Conservation (phyloP, 2,113 vertebrate species). For the Stictonetta naevosa region DNA sequence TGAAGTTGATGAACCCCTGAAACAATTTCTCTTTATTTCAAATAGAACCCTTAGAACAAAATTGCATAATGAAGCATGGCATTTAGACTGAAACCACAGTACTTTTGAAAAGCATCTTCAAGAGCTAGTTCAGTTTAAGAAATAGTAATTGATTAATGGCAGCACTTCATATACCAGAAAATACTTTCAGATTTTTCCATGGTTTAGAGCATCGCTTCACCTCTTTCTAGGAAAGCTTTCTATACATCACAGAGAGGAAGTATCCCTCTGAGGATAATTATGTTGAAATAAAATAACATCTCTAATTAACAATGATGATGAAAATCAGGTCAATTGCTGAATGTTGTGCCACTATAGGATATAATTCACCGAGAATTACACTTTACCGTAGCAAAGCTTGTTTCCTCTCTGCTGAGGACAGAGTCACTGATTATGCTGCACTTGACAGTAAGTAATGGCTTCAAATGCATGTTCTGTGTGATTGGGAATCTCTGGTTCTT, state of each 20-base stretch:
- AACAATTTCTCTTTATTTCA: background rate
- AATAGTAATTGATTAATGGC: background rate
- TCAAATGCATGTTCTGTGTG: background rate
- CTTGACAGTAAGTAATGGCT: background rate
- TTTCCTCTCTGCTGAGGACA: background rate
- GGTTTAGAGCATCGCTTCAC: background rate
- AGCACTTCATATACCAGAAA: background rate
- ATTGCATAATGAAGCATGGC: background rate
- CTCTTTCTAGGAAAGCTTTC: conserved; percentile 45
- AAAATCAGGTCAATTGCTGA: conserved; percentile 14
- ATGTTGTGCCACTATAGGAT: background rate
- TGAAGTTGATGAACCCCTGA: background rate
- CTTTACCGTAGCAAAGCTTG: background rate
- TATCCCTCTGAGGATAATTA: conserved; percentile 37
- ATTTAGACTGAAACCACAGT: background rate
- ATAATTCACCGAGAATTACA: conserved; percentile 2
- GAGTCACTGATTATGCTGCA: background rate
- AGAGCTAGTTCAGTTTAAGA: background rate
- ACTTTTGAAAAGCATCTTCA: background rate
- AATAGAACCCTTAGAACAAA: background rate
- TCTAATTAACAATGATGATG: background rate
- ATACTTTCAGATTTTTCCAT: background rate
- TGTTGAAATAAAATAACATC: conserved; percentile 20
- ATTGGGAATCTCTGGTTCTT: background rate
- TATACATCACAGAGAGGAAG: background rate